Conservation (phyloP, 2,888 invertebrate genomes). For the Drosophila lacicola region DNA sequence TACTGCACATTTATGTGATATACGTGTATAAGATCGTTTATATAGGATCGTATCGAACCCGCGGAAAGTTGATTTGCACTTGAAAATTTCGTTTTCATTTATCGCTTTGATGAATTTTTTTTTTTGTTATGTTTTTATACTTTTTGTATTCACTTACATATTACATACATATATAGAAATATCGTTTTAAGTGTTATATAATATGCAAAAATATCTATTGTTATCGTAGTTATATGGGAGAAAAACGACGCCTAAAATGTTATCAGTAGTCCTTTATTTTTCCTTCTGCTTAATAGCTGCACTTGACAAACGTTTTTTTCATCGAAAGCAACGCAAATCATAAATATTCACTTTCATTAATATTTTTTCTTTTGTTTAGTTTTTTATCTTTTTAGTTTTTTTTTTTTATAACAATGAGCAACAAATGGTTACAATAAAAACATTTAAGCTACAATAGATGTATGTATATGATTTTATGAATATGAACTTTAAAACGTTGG, state of each 20-base stretch:
- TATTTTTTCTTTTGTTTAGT: conserved; percentile 2
- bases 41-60: conserved; percentile 13
- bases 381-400: not conserved
- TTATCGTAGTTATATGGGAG: conserved; percentile 63
- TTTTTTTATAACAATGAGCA: conserved; percentile 61
- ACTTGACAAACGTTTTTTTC: conserved; percentile 17
- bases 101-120: conserved; percentile 33
- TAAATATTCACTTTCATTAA: conserved; percentile 28
- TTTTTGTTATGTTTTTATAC: conserved; percentile 10
- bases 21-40: conserved; percentile 49
- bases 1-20: conserved; percentile 63
- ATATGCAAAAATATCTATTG: conserved; percentile 79
- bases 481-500: conserved; percentile 49
- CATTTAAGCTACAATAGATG: conserved; percentile 73
- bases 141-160: conserved; percentile 56
- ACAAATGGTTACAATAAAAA: conserved; percentile 78
- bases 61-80: conserved; percentile 55
- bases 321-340: conserved; percentile 60
- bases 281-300: conserved; percentile 34
- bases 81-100: conserved; percentile 54
- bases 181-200: conserved; percentile 68
- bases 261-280: conserved; percentile 50
- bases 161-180: conserved; percentile 69
- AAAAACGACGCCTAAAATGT: conserved; percentile 71
- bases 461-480: conserved; percentile 34